Base-by-base conservation (phyloP, 2,113 vertebrate genomes). In the Suncus etruscus region DNA sequence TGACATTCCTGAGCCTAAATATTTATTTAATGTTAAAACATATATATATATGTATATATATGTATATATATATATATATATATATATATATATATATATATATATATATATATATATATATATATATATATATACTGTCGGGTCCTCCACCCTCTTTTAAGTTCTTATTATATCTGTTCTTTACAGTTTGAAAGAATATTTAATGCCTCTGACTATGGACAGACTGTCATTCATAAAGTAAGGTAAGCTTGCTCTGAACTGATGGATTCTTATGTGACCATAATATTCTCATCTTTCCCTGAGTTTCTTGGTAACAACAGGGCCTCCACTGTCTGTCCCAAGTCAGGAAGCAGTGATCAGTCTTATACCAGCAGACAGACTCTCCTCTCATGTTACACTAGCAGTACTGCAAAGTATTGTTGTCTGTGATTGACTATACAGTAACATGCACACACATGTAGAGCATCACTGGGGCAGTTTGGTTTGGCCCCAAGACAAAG, bases 201-300 rank as follows among this genome's bases (percentile, higher is more conserved):
- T 0, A 22, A 14, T 58, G 0, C 0, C 0, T 0, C 0, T 0
- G 15, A 0, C 9, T 97, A 58, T 20, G 0, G 0, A 3, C 18
- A 96, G 85, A 97, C 97, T 1, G 1, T 95, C 72, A 97, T 98
- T 0, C 0, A 3, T 45, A 0, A 39, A 63, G 63, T 98, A n/a
- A 27, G 31, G 98, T 98, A 96, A 98, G 98, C 97, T 65, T 73
- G 11, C n/a, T 50, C 0, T 12, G 50, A 48, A 10, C 84, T 0
- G 0, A 8, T 5, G 22, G n/a, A 45, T 9, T 27, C 73, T 20
- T n/a, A 77, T 83, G 48, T 51, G 51, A 25, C 65, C 25, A 3
- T 10, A 29, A 24, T 29, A 8, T 12, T 66, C 65, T 25, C 24
- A 29, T 66, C 65, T 66, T 66, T 20, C 73, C 54, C 47, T 18